These are phyloP conservation scores for Anthoscopus minutus DNA, from an alignment of 2,113 vertebrate species.

Conservation along the genomic window DNA sequence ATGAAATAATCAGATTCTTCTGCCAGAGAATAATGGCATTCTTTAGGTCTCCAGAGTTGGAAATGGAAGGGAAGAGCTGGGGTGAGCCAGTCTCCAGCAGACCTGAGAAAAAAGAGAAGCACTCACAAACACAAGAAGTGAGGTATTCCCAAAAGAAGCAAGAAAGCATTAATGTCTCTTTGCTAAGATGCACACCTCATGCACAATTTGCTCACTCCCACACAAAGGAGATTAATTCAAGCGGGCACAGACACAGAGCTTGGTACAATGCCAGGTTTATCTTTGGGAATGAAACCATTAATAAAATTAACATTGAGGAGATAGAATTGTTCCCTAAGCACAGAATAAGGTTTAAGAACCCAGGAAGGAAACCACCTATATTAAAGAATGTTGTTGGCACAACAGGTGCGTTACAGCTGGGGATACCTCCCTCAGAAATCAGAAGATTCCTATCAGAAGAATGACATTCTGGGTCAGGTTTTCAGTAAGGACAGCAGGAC, in stretches of 20 bases:
- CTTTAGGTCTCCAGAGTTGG: not conserved
- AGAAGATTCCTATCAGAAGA: not conserved
- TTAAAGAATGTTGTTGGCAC: not conserved
- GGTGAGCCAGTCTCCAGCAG: not conserved
- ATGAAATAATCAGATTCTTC: not conserved
- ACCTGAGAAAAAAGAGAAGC: not conserved
- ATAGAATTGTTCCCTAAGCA: not conserved
- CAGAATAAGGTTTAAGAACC: not conserved
- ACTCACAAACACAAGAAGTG: not conserved
- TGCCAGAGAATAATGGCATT: not conserved
- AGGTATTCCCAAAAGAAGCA: not conserved
- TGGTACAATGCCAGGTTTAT: not conserved
- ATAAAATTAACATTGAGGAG: not conserved
- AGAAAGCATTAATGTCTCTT: not conserved
- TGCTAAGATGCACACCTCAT: not conserved
- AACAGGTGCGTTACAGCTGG: not conserved
- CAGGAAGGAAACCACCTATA: not conserved
- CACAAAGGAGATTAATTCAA: not conserved
- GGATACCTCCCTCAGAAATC: not conserved
- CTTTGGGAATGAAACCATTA: not conserved
- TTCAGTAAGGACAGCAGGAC: not conserved
- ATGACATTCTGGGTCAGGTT: not conserved
- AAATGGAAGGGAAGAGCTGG: not conserved
- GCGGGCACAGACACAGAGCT: not conserved
- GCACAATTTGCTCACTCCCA: not conserved